These are phyloP conservation scores for Marasmarcha lunaedactyla DNA, from an alignment of 2,888 invertebrate genomes.

Conservation along the genomic window DNA sequence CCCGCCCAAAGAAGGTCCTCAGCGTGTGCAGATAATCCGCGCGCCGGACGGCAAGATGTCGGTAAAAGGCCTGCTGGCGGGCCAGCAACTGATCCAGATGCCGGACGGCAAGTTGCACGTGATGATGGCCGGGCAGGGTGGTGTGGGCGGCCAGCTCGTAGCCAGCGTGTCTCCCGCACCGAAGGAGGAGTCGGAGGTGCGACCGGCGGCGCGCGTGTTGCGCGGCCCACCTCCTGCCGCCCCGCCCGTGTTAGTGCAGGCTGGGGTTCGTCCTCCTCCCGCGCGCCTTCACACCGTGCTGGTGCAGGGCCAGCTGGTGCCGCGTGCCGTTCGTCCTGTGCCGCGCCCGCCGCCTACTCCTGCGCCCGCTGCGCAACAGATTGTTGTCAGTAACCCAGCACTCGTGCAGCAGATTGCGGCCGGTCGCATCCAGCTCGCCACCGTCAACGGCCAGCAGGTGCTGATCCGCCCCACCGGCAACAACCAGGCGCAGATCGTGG, in stretches of 20 bases:
- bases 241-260: conserved; percentile 23
- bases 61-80: conserved; percentile 90
- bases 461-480: conserved; percentile 83
- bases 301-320: conserved; percentile 35
- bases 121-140: conserved; percentile 75
- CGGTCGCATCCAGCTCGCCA: conserved; percentile 86
- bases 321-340: conserved; percentile 21
- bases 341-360: conserved; percentile 25
- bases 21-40: conserved; percentile 91
- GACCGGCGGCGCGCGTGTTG: conserved; percentile 11
- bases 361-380: conserved; percentile 70
- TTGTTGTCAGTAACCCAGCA: conserved; percentile 81
- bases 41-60: conserved; percentile 92
- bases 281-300: conserved; percentile 53
- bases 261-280: conserved; percentile 25
- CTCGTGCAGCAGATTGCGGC: conserved; percentile 85
- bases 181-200: conserved; percentile 18
- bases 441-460: conserved; percentile 88
- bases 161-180: conserved; percentile 17
- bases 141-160: conserved; percentile 52
- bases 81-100: conserved; percentile 93
- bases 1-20: conserved; percentile 65
- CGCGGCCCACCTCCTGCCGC: conserved; percentile 9
- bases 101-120: conserved; percentile 94
- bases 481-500: conserved; percentile 83